A percentile compares a stretch with the other conserved stretches of the same genome.
Evolutionary conservation across 1,140 invertebrate species (phyloP).

Genomic region (Brachionus rubens): DNA sequence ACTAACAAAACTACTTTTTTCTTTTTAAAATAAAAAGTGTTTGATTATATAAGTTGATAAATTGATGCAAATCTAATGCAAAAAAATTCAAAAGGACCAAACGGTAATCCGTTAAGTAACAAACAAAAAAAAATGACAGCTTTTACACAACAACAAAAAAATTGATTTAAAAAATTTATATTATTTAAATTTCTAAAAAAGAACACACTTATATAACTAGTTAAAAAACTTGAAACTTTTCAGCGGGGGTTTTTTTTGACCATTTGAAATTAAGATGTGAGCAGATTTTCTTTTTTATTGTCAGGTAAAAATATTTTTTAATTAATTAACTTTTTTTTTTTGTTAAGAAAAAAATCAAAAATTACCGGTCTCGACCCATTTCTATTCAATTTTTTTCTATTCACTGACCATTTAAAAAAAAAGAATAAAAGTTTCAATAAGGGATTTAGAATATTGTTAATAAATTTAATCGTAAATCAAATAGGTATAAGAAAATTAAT

Average conservation of each 20-base stretch:
- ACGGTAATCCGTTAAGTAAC: no score
- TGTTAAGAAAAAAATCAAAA: no score
- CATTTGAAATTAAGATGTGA: background rate
- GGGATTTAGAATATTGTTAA: constrained; percentile 2
- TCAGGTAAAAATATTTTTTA: no score
- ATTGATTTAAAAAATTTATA: background rate
- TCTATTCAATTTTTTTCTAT: no score
- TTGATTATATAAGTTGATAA: background rate
- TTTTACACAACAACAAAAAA: background rate
- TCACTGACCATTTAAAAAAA: no score
- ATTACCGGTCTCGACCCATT: no score
- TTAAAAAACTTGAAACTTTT: background rate
- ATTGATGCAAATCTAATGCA: constrained; percentile 15
- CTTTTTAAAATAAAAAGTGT: no score
- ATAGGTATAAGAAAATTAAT: constrained; percentile 30
- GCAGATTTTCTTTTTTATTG: no score
- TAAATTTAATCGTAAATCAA: constrained; percentile 25
- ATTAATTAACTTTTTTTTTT: no score
- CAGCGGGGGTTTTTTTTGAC: background rate
- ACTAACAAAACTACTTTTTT: no score
- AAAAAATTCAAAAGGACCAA: constrained; percentile 14
- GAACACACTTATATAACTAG: no score
- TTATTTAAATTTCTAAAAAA: background rate
- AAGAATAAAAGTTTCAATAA: no score
- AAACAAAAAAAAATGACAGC: background rate